These are phyloP conservation scores for Riparia riparia DNA, from an alignment of 2,113 vertebrate genomes.

Conservation along the genomic window DNA sequence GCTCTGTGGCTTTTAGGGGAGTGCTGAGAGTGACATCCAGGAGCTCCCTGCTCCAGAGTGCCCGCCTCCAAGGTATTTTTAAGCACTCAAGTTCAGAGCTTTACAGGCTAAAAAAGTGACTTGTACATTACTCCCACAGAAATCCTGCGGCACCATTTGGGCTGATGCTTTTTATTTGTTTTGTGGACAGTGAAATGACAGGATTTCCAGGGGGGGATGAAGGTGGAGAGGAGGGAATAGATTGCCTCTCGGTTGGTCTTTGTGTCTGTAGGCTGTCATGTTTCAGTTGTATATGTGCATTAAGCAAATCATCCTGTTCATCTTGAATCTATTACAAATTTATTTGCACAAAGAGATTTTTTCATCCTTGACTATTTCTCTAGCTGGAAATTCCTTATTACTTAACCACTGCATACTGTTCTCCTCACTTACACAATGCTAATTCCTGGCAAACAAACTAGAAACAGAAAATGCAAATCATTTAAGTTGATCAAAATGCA, in stretches of 20 bases:
- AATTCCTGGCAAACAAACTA: not conserved
- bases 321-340: not conserved
- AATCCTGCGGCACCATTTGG: not conserved
- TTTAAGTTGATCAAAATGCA: not conserved
- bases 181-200: not conserved
- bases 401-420: not conserved
- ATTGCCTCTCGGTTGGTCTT: not conserved
- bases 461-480: not conserved
- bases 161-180: not conserved
- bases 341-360: not conserved
- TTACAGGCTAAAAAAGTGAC: not conserved
- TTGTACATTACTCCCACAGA: not conserved
- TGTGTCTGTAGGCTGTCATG: not conserved
- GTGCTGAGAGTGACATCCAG: accelerated
- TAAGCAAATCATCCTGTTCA: not conserved
- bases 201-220: not conserved
- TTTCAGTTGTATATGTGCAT: not conserved
- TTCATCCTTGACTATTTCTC: not conserved
- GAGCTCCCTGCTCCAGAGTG: not conserved
- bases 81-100: not conserved
- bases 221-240: not conserved
- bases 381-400: not conserved
- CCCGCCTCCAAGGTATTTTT: not conserved
- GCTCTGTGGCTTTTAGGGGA: not conserved
- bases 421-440: not conserved